Evolutionary conservation across 2,888 invertebrate species (phyloP), one percentile per base, ranked within the genome.

Genomic region (Luperina nickerlii): DNA sequence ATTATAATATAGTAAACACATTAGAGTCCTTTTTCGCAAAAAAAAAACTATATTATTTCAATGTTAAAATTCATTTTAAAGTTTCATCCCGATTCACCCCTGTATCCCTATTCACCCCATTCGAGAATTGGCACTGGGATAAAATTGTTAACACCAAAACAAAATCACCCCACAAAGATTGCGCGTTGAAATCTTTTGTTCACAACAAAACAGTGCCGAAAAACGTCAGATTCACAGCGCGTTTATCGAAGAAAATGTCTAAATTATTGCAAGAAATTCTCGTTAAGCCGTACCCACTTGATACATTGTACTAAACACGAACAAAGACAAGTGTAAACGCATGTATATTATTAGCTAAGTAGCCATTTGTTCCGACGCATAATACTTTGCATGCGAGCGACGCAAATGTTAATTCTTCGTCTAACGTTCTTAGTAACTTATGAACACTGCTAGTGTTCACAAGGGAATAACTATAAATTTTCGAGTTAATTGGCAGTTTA

Each of bases 391-490:
- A 87, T 85, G 80, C 85, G 63, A 73, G 24, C 57, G 45, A 75
- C 77, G 60, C 63, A 84, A 80, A 85, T 87, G 84, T 87, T 84
- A 87, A 87, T 87, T 77, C 78, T 48, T 82, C 32, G 57, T 32
- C 69, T 72, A 76, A 60, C 84, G 70, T 89, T 87, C 88, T 82
- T 69, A 66, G 86, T 81, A 89, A 81, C 78, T 83, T 87, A 81
- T 79, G 78, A 84, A 32, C 32, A 32, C 32, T 32, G 32, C 32
- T 73, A 82, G 62, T 69, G 74, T 86, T 86, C 88, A 68, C 88
- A 75, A 82, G 76, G 78, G 89, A 89, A 89, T 84, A 81, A 76
- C 78, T 84, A 81, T 87, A 83, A 74, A 83, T 87, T 84, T 65
- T 76, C 76, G 78, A 72, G 74, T 67, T 82, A 87, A 87, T 87